phyloP scores from a whole-genome alignment of 2,888 invertebrate species.

The Geotrupes spiniger region DNA sequence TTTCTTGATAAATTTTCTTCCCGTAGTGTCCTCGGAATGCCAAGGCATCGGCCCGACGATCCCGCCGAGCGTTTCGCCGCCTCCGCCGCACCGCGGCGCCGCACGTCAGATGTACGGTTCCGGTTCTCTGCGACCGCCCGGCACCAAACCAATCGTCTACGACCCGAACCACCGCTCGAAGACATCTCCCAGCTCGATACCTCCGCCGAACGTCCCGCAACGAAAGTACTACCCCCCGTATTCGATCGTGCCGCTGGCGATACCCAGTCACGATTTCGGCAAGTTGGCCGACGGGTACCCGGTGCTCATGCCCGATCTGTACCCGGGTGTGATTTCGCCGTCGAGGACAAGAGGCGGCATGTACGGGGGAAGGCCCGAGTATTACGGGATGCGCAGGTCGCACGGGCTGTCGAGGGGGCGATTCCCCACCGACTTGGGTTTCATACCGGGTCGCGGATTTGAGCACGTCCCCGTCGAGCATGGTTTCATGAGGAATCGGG shows the following conservation, averaged over 20 bases:
- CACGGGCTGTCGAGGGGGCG: conserved; percentile 30
- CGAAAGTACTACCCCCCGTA: conserved; percentile 21
- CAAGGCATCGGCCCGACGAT: conserved; percentile 25
- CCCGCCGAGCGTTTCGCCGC: conserved; percentile 46
- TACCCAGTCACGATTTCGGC: conserved; percentile 34
- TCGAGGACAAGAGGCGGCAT: conserved; percentile 29
- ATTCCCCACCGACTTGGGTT: conserved; percentile 38
- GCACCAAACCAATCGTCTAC: conserved; percentile 46
- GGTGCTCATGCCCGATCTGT: conserved; percentile 14
- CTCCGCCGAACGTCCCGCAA: conserved; percentile 17
- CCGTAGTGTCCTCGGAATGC: conserved; percentile 1
- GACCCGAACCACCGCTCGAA: conserved; percentile 39
- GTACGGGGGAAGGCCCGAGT: conserved; percentile 44
- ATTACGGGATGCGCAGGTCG: conserved; percentile 28
- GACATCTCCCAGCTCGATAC: not conserved
- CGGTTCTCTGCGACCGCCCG: conserved; percentile 53
- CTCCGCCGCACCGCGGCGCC: conserved; percentile 51
- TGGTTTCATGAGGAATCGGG: conserved; percentile 20
- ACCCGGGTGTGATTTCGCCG: conserved; percentile 16
- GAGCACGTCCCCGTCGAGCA: conserved; percentile 21
- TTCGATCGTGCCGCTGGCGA: conserved; percentile 28
- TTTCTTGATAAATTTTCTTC: too few species aligned
- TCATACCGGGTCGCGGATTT: conserved; percentile 36
- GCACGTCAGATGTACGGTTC: conserved; percentile 59
- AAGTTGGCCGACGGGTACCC: conserved; percentile 30